A percentile compares a stretch with the other conserved stretches of the same genome.
These are phyloP conservation scores for Monarcha castaneiventris DNA, from an alignment of 2,113 vertebrate species.

Conservation along the genomic window DNA sequence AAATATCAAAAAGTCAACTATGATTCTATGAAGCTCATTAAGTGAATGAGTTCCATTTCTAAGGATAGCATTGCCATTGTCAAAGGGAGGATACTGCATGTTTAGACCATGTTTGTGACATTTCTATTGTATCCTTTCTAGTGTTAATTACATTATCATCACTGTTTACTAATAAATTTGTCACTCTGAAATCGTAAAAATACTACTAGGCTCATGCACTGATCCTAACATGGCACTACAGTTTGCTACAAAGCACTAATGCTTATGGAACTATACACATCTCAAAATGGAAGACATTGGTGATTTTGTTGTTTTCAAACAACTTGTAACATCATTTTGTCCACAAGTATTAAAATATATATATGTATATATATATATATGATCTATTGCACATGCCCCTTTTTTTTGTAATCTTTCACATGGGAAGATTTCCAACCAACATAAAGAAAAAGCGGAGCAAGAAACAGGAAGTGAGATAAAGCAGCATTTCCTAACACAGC, in stretches of 20 bases:
- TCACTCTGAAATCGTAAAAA: conserved; percentile 81
- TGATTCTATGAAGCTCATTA: conserved; percentile 27
- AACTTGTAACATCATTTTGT: conserved; percentile 98
- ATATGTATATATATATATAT: conserved; percentile 77
- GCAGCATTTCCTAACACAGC: conserved; percentile 49
- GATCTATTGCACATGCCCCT: conserved; percentile 93
- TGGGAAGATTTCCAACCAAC: conserved; percentile 66
- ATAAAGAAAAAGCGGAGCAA: conserved; percentile 24
- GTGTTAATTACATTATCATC: conserved; percentile 68
- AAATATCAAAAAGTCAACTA: not conserved
- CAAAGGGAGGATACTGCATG: conserved; percentile 73
- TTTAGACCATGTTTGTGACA: conserved; percentile 57
- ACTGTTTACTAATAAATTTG: conserved; percentile 69
- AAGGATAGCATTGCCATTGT: conserved; percentile 48
- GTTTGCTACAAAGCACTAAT: conserved; percentile 92
- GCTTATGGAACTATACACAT: conserved; percentile 99
- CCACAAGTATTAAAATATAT: conserved; percentile 96
- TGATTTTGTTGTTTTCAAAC: conserved; percentile 99
- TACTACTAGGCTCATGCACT: conserved; percentile 95
- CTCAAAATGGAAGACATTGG: conserved; percentile 99
- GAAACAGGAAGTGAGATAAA: conserved; percentile 4
- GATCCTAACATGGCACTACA: conserved; percentile 91
- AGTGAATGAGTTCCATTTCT: conserved; percentile 33
- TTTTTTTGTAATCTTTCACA: conserved; percentile 67
- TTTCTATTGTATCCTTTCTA: conserved; percentile 58